Evolutionary conservation across 2,888 invertebrate genomes (phyloP).

Genomic region (Flexamia atlantica): DNA sequence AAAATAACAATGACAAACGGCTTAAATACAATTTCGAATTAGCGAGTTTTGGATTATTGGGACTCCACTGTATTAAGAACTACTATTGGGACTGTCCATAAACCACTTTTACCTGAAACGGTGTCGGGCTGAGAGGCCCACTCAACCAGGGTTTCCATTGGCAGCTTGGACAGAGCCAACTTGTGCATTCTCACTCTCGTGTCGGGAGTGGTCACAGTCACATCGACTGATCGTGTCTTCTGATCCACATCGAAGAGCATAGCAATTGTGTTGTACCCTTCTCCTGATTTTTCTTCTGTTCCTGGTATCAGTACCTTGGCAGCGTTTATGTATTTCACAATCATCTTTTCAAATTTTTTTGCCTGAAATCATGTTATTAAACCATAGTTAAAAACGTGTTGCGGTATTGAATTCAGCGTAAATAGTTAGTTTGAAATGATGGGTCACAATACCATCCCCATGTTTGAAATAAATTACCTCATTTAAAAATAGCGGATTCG

Average conservation of each 20-base stretch:
- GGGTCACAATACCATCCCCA: too few relatives aligned
- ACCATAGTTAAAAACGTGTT: too few relatives aligned
- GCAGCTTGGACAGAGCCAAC: neutral
- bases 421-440: too few relatives aligned
- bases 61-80: too few relatives aligned
- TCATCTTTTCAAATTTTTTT: conserved; percentile 20
- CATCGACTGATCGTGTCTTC: conserved; percentile 15
- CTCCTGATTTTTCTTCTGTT: conserved; percentile 27
- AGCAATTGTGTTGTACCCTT: conserved; percentile 18
- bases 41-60: too few relatives aligned
- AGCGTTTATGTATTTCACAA: conserved; percentile 23
- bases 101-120: neutral
- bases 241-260: neutral
- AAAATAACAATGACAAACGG: too few relatives aligned
- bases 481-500: too few relatives aligned
- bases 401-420: too few relatives aligned
- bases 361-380: conserved; percentile 19
- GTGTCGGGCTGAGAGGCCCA: conserved; percentile 17
- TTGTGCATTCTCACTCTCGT: conserved; percentile 14
- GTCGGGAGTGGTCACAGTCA: neutral
- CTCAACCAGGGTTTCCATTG: neutral
- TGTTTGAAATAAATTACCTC: too few relatives aligned
- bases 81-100: too few relatives aligned
- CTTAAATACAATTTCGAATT: too few relatives aligned
- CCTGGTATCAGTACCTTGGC: conserved; percentile 38